These are phyloP conservation scores for Blastomussa wellsi DNA, from an alignment of 92 coral and sea anemone species.

Conservation along the genomic window DNA sequence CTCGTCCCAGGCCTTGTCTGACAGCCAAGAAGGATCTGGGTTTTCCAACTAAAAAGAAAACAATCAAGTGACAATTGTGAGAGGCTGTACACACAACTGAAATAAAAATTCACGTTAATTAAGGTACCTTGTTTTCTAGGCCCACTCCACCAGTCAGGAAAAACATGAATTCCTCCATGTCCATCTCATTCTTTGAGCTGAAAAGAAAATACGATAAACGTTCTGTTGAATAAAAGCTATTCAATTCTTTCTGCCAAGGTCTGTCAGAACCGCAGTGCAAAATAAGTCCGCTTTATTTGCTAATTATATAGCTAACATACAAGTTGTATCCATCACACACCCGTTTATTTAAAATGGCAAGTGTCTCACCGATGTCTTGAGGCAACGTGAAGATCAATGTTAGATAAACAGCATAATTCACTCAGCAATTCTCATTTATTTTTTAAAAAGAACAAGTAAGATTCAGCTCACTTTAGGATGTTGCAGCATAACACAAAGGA, in stretches of 20 bases:
- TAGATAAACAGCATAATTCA: not conserved
- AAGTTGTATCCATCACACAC: not conserved
- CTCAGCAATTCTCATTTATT: not conserved
- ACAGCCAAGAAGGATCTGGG: slow-evolving; percentile 98
- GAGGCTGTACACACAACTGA: not conserved
- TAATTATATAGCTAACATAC: too few relatives aligned
- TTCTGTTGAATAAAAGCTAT: not conserved
- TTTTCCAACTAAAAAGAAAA: slow-evolving; percentile 69
- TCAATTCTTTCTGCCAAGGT: not conserved
- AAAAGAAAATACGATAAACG: not conserved
- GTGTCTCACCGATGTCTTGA: not conserved
- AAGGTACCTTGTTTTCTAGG: slow-evolving; percentile 93
- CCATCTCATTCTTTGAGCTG: slow-evolving; percentile 91
- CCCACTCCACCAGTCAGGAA: slow-evolving; percentile 99
- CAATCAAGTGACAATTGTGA: not conserved
- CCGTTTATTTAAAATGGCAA: too few relatives aligned
- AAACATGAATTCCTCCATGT: slow-evolving; percentile 93
- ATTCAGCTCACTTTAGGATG: slow-evolving; percentile 78
- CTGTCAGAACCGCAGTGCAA: not conserved
- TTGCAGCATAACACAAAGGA: slow-evolving; percentile 92
- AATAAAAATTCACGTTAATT: not conserved
- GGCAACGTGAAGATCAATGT: not conserved
- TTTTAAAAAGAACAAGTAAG: not conserved
- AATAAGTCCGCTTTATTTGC: not conserved
- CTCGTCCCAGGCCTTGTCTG: slow-evolving; percentile 99